Conservation (phyloP, 37 sponge, comb jelly and placozoan genomes). For the Cliona cf. orientalis region DNA sequence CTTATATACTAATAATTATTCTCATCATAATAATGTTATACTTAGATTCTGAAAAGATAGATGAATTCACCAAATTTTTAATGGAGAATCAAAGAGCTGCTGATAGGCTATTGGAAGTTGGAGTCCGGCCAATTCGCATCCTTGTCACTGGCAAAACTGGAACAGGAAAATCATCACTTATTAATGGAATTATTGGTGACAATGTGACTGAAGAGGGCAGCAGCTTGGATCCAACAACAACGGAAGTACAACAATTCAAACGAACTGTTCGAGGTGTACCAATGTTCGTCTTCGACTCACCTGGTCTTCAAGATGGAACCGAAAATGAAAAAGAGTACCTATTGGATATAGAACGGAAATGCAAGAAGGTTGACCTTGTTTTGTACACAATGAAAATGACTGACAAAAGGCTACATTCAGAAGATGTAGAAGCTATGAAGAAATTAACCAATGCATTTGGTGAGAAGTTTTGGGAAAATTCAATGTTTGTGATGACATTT, state of each 20-base stretch:
- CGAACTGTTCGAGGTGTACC: neutral
- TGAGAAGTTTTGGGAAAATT: neutral
- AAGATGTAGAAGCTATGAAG: neutral
- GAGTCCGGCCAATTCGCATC: neutral
- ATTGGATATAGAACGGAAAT: neutral
- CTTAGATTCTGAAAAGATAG: no score
- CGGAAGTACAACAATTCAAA: neutral
- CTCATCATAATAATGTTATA: no score
- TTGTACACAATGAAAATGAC: conserved; percentile 18
- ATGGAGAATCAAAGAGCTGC: no score
- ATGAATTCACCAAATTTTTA: no score
- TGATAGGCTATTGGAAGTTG: no score
- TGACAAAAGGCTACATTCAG: conserved; percentile 7
- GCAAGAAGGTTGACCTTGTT: neutral
- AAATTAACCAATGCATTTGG: neutral
- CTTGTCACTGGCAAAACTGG: neutral
- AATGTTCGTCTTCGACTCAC: neutral
- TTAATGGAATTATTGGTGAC: neutral
- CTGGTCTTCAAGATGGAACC: conserved; percentile 6
- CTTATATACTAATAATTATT: no score
- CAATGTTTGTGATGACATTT: conserved; percentile 14
- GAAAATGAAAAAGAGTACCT: neutral
- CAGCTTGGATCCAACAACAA: no score
- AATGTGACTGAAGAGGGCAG: neutral
- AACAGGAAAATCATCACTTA: conserved; percentile 14